Conservation (phyloP, 2,797 vertebrate genomes). For the Myoxocephalus aenaeus region DNA sequence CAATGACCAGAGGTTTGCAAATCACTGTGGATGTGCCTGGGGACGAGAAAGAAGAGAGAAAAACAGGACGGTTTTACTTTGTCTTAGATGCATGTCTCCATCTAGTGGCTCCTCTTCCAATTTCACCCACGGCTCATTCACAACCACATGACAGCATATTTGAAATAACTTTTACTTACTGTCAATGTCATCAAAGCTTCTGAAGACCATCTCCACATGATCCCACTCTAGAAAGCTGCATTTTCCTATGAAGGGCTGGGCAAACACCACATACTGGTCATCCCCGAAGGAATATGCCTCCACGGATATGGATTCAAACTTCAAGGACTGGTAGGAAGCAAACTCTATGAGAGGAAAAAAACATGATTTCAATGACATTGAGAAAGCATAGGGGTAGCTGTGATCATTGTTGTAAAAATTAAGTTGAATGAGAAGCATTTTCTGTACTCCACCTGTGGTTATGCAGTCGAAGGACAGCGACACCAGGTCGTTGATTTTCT, state of each 20-base stretch:
- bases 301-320: constrained; percentile 96
- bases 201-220: constrained; percentile 97
- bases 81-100: constrained; percentile 38
- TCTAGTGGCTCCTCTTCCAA: constrained; percentile 25
- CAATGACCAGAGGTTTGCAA: constrained; percentile 97
- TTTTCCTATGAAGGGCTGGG: constrained; percentile 95
- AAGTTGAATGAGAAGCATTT: neutral
- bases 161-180: constrained; percentile 81
- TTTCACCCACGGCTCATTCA: neutral
- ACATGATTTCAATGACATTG: neutral
- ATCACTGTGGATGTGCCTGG: constrained; percentile 95
- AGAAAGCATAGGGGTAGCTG: neutral
- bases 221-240: constrained; percentile 99
- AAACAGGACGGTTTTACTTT: constrained; percentile 2
- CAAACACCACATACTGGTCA: constrained; percentile 95
- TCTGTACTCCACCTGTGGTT: constrained; percentile 88
- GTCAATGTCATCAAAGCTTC: constrained; percentile 96
- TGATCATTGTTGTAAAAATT: neutral
- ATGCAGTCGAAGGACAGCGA: constrained; percentile 95
- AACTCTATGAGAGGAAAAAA: constrained; percentile 87
- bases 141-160: neutral
- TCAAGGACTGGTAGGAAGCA: constrained; percentile 92
- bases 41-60: constrained; percentile 17
- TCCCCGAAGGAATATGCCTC: constrained; percentile 92
- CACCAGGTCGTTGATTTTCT: constrained; percentile 92